Evolutionary conservation across 2,797 vertebrate genomes (phyloP).

Genomic region (Melanotaenia boesemani): DNA sequence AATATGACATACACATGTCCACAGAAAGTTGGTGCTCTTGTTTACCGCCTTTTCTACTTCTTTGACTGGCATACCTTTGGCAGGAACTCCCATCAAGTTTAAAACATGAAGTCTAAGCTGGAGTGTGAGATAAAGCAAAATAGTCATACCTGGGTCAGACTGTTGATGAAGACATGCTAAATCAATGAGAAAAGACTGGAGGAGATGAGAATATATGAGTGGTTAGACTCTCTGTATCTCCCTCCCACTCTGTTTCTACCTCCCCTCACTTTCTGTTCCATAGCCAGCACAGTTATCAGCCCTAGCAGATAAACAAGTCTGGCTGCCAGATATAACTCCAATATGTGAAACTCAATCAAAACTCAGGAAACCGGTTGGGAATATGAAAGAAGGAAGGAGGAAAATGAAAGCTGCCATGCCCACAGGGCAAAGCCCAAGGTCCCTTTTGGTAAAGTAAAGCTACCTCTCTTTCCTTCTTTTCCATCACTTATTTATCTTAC

Average conservation of each 20-base stretch:
- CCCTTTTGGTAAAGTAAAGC: slow-evolving; percentile 79
- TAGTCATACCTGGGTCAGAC: slow-evolving; percentile 64
- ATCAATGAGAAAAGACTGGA: slow-evolving; percentile 81
- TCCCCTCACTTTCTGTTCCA: slow-evolving; percentile 60
- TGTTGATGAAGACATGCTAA: slow-evolving; percentile 80
- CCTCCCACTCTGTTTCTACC: slow-evolving; percentile 54
- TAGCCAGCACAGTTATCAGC: slow-evolving; percentile 74
- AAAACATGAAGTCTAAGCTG: slow-evolving; percentile 57
- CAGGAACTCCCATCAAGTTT: slow-evolving; percentile 47
- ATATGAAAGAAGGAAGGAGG: slow-evolving; percentile 70
- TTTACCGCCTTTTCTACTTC: slow-evolving; percentile 36
- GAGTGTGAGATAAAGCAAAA: slow-evolving; percentile 64
- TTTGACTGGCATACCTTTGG: slow-evolving; percentile 58
- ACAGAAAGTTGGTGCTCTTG: slow-evolving; percentile 20
- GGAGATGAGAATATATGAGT: slow-evolving; percentile 77
- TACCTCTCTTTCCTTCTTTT: slow-evolving; percentile 65
- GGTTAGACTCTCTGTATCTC: slow-evolving; percentile 67
- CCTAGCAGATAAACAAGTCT: slow-evolving; percentile 80
- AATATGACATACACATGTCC: slow-evolving; percentile 34
- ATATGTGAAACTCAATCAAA: slow-evolving; percentile 85
- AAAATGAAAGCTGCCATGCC: slow-evolving; percentile 83
- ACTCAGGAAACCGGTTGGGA: slow-evolving; percentile 76
- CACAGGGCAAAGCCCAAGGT: slow-evolving; percentile 79
- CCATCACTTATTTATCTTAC: slow-evolving; percentile 79
- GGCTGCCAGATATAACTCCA: slow-evolving; percentile 84